Evolutionary conservation across 2,888 invertebrate species (phyloP), one percentile per base, ranked within the genome.

Genomic region (Dascillus cervinus): DNA sequence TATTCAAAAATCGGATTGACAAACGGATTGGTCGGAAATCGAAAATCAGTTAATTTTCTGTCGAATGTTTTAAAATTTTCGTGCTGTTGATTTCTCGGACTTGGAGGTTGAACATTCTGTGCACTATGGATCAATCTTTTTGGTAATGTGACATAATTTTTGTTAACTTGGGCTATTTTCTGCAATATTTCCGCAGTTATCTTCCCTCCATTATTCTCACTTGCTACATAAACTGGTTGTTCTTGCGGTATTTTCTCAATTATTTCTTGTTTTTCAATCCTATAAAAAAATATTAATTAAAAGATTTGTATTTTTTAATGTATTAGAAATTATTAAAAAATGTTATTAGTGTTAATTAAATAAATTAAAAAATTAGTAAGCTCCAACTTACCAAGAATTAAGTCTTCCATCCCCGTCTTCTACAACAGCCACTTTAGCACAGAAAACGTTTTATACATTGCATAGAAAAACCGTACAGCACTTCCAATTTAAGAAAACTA

Each of bases 151-250:
- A 61, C 69, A 60, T 50, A 65, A 52, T 65, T 64, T 24, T 66
- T 63, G 46, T 76, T 76, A 3, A 75, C 64, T 34, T 64, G 60
- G 47, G 66, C 67, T 37, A 75, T 75, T 59, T 73, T 73, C 20
- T 70, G 66, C 13, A 75, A 51, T 32, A 75, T 75, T 15, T 72
- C 67, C 53, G 50, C 52, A 1, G 66, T 64, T 11, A 22, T 26
- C 17, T 32, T n/a, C 20, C 27, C 17, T 12, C 22, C 9, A 22
- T n/a, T n/a, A n/a, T 26, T 25, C 6, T 31, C 21, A 9, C 6
- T 24, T 22, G 15, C 17, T 6, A n/a, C n/a, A n/a, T n/a, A n/a
- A n/a, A 20, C 15, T 28, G 21, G 21, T 28, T n/a, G 23, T 30
- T 22, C 13, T 21, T 23, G 29, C n/a, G n/a, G 29, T 11, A 46